Evolutionary conservation across 2,888 invertebrate genomes (phyloP), one percentile per base, ranked within the genome.

Genomic region (Caenorhabditis zanzibari): DNA sequence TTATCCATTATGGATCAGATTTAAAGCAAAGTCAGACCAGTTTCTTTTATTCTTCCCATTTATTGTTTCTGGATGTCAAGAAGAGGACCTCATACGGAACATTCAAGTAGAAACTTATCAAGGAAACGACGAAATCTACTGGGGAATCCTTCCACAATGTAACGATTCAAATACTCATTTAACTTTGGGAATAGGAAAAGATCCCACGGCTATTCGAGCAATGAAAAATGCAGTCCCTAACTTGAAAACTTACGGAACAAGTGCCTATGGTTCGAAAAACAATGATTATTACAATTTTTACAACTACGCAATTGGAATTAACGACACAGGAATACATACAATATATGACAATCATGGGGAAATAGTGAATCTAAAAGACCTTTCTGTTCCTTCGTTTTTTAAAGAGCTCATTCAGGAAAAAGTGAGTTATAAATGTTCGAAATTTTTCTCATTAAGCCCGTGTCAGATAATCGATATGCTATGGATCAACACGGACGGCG

Each of bases 271-370:
- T 2, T 44, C 35, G 16, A 35, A 56, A 1, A 66, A 56, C n/a
- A 7, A 22, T 1, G 35, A 75, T 9, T 66, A 56, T 26, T 47
- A 75, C 24, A 9, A 47, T 4, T 75, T 75, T 9, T 75, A 58
- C 19, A 75, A 75, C 12, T 75, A 75, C 49, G 66, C 47, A 1
- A 66, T 75, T n/a, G 75, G 75, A 38, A 66, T 59, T 4, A 75
- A 75, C 49, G 66, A 58, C 24, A 75, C 58, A n/a, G 75, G 75
- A 12, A 12, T 75, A 6, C 47, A 75, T n/a, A 68, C 75, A 1
- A 16, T 68, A 44, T 75, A 64, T 52, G 56, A 47, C 22, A 12
- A 22, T 0, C 19, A 64, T 16, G 64, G 56, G 4, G 32, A 32
- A 3, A 66, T 74, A 28, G 16, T 32, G 14, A 35, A 64, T 41